Percentiles rank a stretch among this genome's conserved stretches.
These are phyloP conservation scores for Keiferia lycopersicella DNA, from an alignment of 2,888 invertebrate species.

Conservation along the genomic window DNA sequence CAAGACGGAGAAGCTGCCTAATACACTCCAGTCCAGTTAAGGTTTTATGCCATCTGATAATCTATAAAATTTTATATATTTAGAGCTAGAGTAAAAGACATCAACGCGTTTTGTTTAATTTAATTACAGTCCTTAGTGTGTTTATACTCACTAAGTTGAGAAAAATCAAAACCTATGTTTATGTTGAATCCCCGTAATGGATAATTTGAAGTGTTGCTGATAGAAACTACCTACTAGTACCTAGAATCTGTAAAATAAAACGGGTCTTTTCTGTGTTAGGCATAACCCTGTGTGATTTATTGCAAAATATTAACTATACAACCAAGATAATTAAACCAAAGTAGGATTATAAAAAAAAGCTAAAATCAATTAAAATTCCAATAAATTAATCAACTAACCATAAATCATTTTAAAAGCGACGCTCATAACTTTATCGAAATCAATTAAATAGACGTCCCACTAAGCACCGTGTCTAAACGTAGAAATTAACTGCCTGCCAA, in stretches of 20 bases:
- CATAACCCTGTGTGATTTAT: neutral
- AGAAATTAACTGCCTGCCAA: slow-evolving; percentile 49
- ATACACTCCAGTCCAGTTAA: too few relatives aligned
- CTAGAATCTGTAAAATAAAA: neutral
- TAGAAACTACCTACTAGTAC: too few relatives aligned
- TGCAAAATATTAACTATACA: neutral
- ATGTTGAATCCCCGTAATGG: too few relatives aligned
- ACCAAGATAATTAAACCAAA: neutral
- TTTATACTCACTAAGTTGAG: too few relatives aligned
- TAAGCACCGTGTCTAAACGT: slow-evolving; percentile 41
- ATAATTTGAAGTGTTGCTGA: too few relatives aligned
- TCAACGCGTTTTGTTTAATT: too few relatives aligned
- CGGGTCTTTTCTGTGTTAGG: neutral
- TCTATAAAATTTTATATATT: too few relatives aligned
- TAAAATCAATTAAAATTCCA: slow-evolving; percentile 15
- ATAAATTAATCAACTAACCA: slow-evolving; percentile 6
- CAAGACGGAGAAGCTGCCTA: too few relatives aligned
- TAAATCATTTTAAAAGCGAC: slow-evolving; percentile 17
- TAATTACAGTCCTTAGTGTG: too few relatives aligned
- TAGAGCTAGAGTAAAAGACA: too few relatives aligned
- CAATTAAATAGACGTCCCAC: slow-evolving; percentile 42
- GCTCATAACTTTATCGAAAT: slow-evolving; percentile 33
- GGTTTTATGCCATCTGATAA: too few relatives aligned
- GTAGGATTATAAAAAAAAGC: neutral
- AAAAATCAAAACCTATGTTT: too few relatives aligned